These are phyloP conservation scores for Anhinga rufa DNA, from an alignment of 2,113 vertebrate species.

Conservation along the genomic window DNA sequence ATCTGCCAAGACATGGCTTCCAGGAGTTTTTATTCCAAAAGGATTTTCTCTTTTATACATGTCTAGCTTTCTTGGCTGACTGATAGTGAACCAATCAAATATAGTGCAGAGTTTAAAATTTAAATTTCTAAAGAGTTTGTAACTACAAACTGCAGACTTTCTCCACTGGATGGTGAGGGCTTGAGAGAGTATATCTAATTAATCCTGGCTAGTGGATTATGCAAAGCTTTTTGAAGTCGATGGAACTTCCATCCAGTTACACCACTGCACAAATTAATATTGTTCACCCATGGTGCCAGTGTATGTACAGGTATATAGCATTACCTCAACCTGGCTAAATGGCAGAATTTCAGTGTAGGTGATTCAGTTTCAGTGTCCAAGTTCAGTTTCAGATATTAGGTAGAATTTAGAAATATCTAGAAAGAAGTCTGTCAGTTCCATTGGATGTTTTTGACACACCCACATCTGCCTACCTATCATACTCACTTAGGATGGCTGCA, in stretches of 20 bases:
- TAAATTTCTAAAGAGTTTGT: background rate
- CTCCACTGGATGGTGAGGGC: background rate
- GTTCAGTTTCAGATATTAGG: background rate
- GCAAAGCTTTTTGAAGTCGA: background rate
- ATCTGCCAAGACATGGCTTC: background rate
- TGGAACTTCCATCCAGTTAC: background rate
- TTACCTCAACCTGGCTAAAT: background rate
- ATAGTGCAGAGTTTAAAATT: background rate
- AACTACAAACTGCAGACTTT: background rate
- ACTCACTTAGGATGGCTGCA: background rate
- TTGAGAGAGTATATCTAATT: background rate
- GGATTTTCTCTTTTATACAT: background rate
- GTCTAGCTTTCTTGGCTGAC: background rate
- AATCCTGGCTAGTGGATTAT: background rate
- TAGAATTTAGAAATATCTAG: background rate
- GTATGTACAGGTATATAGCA: too few species aligned
- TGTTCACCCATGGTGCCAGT: background rate
- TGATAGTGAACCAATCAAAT: background rate
- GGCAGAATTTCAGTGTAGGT: background rate
- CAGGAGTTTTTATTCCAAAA: background rate
- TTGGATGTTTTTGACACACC: background rate
- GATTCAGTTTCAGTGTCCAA: background rate
- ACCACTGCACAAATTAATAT: background rate
- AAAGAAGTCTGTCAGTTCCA: background rate
- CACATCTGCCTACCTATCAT: background rate